Percentiles rank a stretch among this genome's conserved stretches.
Evolutionary conservation across 2,797 vertebrate species (phyloP).

Genomic region (Cryptoblepharus egeriae): DNA sequence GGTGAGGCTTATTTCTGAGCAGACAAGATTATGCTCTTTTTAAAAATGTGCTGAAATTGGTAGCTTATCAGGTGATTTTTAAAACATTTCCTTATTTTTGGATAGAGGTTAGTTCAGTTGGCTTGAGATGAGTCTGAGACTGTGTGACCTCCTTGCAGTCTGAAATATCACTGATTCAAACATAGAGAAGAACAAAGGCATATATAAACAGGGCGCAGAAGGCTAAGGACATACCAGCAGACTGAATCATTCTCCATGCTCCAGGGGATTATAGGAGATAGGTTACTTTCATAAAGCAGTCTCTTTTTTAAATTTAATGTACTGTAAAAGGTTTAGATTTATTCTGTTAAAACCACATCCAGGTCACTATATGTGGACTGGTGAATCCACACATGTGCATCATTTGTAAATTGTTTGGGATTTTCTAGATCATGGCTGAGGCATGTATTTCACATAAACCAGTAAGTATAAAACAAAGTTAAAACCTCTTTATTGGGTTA

Average conservation of each 20-base stretch:
- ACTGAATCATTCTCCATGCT: neutral
- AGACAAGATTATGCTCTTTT: no score
- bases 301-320: constrained; percentile 22
- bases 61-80: neutral
- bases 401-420: neutral
- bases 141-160: neutral
- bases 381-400: rapidly evolving
- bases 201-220: neutral
- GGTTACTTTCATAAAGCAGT: constrained; percentile 10
- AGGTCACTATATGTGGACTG: neutral
- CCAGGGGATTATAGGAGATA: neutral
- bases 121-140: constrained; percentile 16
- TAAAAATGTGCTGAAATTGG: neutral
- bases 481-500: neutral
- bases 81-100: constrained; percentile 22
- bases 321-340: constrained; percentile 7
- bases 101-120: constrained; percentile 28
- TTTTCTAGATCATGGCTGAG: neutral
- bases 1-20: neutral
- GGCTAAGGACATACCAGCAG: neutral
- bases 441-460: constrained; percentile 13
- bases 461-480: neutral
- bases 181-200: neutral
- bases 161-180: neutral
- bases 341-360: neutral